Conservation (phyloP, 1,140 invertebrate genomes). For the Brachionus rubens region DNA sequence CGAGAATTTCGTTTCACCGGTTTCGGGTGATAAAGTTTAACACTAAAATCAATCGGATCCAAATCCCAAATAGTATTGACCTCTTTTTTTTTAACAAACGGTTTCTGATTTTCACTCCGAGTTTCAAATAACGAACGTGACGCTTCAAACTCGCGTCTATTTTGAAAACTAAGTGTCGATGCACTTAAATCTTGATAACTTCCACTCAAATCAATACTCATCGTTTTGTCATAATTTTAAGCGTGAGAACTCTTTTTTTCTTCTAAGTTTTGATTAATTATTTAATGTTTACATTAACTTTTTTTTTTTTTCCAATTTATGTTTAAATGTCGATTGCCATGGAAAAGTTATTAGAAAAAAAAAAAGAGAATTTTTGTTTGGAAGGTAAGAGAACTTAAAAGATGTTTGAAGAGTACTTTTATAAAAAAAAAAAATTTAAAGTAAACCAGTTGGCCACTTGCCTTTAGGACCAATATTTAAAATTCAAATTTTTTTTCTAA, state of each 20-base stretch:
- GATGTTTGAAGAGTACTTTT: too few species aligned
- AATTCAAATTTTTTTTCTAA: too few species aligned
- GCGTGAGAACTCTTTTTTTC: background rate
- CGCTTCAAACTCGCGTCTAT: constrained; percentile 1
- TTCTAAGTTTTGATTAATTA: constrained; percentile 1
- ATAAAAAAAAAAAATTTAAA: too few species aligned
- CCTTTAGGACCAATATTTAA: too few species aligned
- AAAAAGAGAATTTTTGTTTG: too few species aligned
- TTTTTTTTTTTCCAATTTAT: background rate
- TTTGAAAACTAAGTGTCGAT: background rate
- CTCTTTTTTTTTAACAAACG: background rate
- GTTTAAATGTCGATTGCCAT: constrained; percentile 29
- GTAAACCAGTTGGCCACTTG: too few species aligned
- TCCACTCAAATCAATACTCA: constrained; percentile 2
- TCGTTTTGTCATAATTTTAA: background rate
- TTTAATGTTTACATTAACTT: constrained; percentile 13
- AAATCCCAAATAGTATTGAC: constrained; percentile 9
- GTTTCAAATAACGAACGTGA: background rate
- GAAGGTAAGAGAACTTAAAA: too few species aligned
- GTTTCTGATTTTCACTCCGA: background rate
- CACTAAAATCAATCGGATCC: constrained; percentile 27
- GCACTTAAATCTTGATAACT: constrained; percentile 19
- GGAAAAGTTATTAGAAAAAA: constrained; percentile 31
- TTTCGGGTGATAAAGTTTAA: constrained; percentile 26
- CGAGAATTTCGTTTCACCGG: background rate